A percentile compares a stretch with the other conserved stretches of the same genome.
phyloP scores from a whole-genome alignment of 35 echinoderm and acorn worm genomes.

The Stichopus chloronotus region DNA sequence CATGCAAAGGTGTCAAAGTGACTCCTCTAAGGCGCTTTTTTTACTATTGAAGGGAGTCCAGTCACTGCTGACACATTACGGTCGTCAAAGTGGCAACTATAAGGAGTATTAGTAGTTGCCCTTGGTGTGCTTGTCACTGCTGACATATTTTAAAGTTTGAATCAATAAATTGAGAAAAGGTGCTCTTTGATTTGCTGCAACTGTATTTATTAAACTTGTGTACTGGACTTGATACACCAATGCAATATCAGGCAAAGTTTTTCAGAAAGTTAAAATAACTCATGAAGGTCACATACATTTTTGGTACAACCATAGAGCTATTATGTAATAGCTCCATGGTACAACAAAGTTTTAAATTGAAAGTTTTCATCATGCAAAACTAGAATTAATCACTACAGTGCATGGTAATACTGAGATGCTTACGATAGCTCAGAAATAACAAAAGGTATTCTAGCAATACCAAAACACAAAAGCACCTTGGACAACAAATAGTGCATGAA shows the following conservation, averaged over 20 bases:
- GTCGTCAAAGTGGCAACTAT: not conserved
- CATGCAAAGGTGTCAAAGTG: slow-evolving; percentile 1
- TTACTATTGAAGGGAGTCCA: not conserved
- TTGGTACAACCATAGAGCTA: no score
- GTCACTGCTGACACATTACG: slow-evolving; percentile 3
- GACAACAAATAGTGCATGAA: not conserved
- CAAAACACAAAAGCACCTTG: not conserved
- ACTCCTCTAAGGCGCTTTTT: not conserved
- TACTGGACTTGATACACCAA: not conserved
- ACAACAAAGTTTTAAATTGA: not conserved
- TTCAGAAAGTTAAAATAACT: no score
- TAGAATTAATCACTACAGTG: not conserved
- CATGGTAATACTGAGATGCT: not conserved
- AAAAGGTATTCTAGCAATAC: not conserved
- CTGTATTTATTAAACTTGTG: not conserved
- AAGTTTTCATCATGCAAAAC: not conserved
- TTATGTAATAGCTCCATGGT: no score
- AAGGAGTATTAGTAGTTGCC: not conserved
- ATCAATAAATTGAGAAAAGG: slow-evolving; percentile 2
- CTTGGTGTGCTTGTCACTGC: not conserved
- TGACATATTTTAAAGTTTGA: not conserved
- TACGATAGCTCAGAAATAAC: not conserved
- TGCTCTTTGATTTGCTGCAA: not conserved
- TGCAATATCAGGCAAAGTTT: not conserved
- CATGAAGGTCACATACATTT: no score